Percentiles rank a stretch among this genome's conserved stretches.
phyloP scores from a whole-genome alignment of 2,797 vertebrate species.

The Astyanax mexicanus region DNA sequence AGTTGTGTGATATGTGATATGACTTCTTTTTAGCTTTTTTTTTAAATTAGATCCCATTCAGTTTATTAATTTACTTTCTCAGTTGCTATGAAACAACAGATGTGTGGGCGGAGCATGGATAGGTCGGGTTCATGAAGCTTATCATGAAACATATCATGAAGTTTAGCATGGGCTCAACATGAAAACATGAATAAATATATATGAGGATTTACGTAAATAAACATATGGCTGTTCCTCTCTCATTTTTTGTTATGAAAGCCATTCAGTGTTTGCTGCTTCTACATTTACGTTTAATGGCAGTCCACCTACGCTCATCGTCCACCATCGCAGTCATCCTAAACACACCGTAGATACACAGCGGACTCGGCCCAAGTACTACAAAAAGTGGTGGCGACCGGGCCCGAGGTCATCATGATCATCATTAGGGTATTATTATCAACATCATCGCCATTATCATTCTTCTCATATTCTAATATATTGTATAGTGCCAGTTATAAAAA shows the following conservation, averaged over 20 bases:
- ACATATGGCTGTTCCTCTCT: constrained; percentile 8
- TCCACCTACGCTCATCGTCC: constrained; percentile 34
- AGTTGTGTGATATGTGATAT: too few species aligned
- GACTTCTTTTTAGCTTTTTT: not conserved
- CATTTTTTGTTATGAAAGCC: constrained; percentile 11
- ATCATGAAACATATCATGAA: not conserved
- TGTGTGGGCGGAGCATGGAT: not conserved
- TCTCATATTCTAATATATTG: too few species aligned
- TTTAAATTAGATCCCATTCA: not conserved
- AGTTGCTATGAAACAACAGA: not conserved
- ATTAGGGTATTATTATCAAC: not conserved
- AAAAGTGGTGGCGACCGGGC: constrained; percentile 21
- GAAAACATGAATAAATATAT: constrained; percentile 10
- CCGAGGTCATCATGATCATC: not conserved
- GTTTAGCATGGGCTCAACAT: not conserved
- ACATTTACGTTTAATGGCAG: constrained; percentile 10
- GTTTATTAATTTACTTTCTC: too few species aligned
- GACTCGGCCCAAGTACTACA: constrained; percentile 29
- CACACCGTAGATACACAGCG: constrained; percentile 27
- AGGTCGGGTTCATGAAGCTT: not conserved
- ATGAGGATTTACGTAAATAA: too few species aligned
- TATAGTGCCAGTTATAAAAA: constrained; percentile 43
- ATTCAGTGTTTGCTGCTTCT: constrained; percentile 31
- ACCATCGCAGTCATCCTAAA: constrained; percentile 36
- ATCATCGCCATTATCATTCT: constrained; percentile 27